phyloP scores from a whole-genome alignment of 2,888 invertebrate genomes.

The Drosophila trichaetosa region DNA sequence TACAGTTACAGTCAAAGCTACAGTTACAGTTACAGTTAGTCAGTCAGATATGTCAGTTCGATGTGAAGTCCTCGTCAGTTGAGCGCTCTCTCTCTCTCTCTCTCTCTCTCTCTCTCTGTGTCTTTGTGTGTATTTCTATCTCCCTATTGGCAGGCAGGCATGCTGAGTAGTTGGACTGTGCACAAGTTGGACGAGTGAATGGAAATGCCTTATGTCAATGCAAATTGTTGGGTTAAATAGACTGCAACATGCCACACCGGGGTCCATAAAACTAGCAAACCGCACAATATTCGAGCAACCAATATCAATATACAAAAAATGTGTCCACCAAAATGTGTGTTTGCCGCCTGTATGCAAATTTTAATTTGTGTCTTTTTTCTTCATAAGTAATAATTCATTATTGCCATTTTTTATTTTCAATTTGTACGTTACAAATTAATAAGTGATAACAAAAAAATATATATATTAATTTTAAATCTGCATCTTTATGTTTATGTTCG shows the following conservation, averaged over 20 bases:
- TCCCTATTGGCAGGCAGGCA: not conserved
- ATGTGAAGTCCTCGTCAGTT: conserved; percentile 49
- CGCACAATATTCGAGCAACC: not conserved
- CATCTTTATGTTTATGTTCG: not conserved
- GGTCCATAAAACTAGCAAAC: not conserved
- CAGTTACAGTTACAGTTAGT: not conserved
- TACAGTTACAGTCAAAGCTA: not conserved
- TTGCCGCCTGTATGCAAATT: not conserved
- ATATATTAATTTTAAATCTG: not conserved
- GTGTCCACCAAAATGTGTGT: not conserved
- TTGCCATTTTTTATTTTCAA: not conserved
- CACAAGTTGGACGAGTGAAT: conserved; percentile 45
- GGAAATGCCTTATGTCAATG: conserved; percentile 42
- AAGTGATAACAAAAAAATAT: not conserved
- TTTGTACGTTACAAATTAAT: not conserved
- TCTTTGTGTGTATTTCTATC: not conserved
- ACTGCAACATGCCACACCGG: conserved; percentile 4
- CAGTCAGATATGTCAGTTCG: conserved; percentile 31
- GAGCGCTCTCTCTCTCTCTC: not conserved
- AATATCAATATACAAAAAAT: not conserved
- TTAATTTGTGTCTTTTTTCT: not conserved
- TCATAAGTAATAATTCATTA: not conserved
- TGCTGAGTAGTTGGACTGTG: not conserved
- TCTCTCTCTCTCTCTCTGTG: not conserved
- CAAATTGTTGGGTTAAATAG: conserved; percentile 36